Percentiles rank a stretch among this genome's conserved stretches.
These are phyloP conservation scores for Chondrilla cf. caribensis DNA, from an alignment of 37 sponge, comb jelly and placozoan genomes.

Conservation along the genomic window DNA sequence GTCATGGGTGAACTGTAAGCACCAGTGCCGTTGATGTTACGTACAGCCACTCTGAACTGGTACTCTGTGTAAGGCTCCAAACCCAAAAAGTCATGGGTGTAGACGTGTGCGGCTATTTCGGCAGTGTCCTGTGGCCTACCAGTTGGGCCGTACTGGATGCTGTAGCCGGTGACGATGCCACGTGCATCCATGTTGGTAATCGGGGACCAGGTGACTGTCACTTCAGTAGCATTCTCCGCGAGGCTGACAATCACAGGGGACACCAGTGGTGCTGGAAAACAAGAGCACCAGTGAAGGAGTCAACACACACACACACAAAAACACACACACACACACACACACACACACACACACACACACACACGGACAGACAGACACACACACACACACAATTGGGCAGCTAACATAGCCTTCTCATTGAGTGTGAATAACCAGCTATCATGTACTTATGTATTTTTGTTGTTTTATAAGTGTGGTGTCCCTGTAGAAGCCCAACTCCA, in stretches of 20 bases:
- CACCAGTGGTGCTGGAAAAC: background rate
- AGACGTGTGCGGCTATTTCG: background rate
- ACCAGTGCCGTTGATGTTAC: constrained; percentile 17
- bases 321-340: too few relatives aligned
- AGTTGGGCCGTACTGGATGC: background rate
- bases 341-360: too few relatives aligned
- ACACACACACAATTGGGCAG: too few relatives aligned
- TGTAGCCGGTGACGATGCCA: constrained; percentile 18
- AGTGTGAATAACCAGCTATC: too few relatives aligned
- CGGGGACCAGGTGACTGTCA: background rate
- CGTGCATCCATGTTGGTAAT: background rate
- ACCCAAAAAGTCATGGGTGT: background rate
- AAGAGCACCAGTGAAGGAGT: too few relatives aligned
- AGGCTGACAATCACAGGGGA: background rate
- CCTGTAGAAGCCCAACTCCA: too few relatives aligned
- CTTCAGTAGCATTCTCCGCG: background rate
- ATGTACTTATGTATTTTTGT: too few relatives aligned
- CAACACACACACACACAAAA: too few relatives aligned
- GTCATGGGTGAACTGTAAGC: background rate
- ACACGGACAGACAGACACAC: too few relatives aligned
- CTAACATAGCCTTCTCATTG: too few relatives aligned
- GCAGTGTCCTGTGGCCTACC: too few relatives aligned
- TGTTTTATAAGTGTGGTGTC: too few relatives aligned
- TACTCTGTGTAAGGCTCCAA: background rate
- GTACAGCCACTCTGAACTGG: background rate